Base-by-base conservation (phyloP, 2,888 invertebrate genomes). In the Melinopterus prodromus region DNA sequence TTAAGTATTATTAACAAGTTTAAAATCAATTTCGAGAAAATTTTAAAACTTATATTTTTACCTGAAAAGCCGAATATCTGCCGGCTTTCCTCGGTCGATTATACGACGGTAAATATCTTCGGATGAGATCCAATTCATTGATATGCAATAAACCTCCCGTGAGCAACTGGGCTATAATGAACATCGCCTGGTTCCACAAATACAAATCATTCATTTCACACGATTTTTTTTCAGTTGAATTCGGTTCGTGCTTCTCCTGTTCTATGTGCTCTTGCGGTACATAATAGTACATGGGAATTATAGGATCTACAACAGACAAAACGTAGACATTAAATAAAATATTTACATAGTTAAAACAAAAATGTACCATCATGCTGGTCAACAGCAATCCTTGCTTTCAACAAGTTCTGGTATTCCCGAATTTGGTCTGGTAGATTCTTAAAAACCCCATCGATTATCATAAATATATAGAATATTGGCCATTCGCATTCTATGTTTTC, bases 51-150 rank as follows among this genome's bases (percentile, higher is more conserved):
- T n/a, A n/a, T n/a, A n/a, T 26, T 26, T 26, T 86, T 90, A 96
- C 99, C 95, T 99, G 99, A 90, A 99, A 99, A 35, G 98, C 98
- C 0, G 99, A 99, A 90, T 99, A 99, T 82, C 99, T 92, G 72
- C 97, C 97, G 77, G 95, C 97, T 86, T 95, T 94, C 70, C 97
- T 91, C 0, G 99, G 99, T 75, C 99, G 91, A 88, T 98, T 98
- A 88, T 98, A 98, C 0, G 98, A 98, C 0, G 99, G 99, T 84
- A 99, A 91, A 90, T 99, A 98, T 53, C 99, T 93, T 76, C 98
- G 92, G 83, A 99, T 96, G 0, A 98, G 98, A 90, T 99, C 99
- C 82, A 99, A 90, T 90, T 99, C 99, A 87, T 97, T 98, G 69
- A 98, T 95, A 87, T 98, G 97, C 78, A 99, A 90, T 81, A 99